A percentile compares a stretch with the other conserved stretches of the same genome.
Conservation (phyloP, 2,797 vertebrate species). For the Diglossa cyanea region DNA sequence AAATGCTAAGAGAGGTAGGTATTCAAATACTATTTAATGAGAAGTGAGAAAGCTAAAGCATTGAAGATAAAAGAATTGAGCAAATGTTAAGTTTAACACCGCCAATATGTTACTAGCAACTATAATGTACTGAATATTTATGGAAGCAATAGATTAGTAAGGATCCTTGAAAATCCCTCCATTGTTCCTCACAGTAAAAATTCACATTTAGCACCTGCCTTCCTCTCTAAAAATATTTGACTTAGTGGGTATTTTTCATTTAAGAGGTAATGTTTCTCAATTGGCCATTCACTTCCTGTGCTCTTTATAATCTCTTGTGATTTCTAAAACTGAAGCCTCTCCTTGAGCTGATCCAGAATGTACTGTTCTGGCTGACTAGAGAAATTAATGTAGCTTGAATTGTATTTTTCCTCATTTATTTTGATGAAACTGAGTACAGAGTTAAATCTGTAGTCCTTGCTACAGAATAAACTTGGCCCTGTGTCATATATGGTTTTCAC, state of each 20-base stretch:
- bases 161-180: background rate
- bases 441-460: background rate
- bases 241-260: background rate
- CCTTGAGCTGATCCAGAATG: background rate
- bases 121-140: slow-evolving; percentile 51
- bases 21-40: slow-evolving; percentile 37
- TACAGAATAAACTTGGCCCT: background rate
- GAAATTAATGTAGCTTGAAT: background rate
- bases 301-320: background rate
- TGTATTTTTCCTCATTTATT: background rate
- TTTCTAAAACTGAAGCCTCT: background rate
- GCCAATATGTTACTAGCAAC: background rate
- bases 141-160: slow-evolving; percentile 11
- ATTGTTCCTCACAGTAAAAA: background rate
- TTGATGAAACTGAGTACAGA: background rate
- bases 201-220: background rate
- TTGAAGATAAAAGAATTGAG: background rate
- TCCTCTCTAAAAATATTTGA: background rate
- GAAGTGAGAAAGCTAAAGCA: slow-evolving; percentile 2
- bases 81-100: background rate
- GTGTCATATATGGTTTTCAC: background rate
- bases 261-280: background rate
- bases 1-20: background rate
- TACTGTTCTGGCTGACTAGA: background rate
- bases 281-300: background rate